A percentile compares a stretch with the other conserved stretches of the same genome.
These are phyloP conservation scores for Tachyglossus aculeatus DNA, from an alignment of 2,797 vertebrate species.

Conservation along the genomic window DNA sequence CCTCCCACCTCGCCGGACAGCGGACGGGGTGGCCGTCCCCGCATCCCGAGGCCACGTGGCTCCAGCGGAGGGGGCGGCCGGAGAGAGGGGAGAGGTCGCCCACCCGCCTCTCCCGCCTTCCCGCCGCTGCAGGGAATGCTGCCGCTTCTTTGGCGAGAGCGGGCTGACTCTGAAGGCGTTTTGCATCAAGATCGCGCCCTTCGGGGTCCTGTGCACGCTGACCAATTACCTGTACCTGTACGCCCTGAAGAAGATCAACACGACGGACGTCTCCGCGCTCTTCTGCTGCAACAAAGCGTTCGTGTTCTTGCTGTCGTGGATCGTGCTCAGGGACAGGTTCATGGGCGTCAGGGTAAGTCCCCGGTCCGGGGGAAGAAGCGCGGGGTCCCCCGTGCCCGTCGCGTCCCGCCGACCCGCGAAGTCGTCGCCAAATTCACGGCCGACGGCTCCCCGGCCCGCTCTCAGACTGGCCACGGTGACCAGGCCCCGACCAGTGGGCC, in stretches of 20 bases:
- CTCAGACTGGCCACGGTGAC: neutral
- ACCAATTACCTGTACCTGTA: slow-evolving; percentile 99
- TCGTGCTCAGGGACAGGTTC: slow-evolving; percentile 96
- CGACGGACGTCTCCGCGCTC: slow-evolving; percentile 93
- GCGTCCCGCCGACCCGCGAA: too few species aligned
- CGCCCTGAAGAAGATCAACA: slow-evolving; percentile 97
- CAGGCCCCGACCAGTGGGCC: neutral
- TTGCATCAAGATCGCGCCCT: slow-evolving; percentile 92
- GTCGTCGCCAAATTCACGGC: too few species aligned
- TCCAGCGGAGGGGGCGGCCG: too few species aligned
- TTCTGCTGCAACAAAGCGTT: slow-evolving; percentile 99
- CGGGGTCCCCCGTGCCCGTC: too few species aligned
- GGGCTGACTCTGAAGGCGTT: slow-evolving; percentile 93
- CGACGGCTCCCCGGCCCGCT: too few species aligned
- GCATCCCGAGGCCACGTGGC: too few species aligned
- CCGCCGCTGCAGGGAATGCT: slow-evolving; percentile 89
- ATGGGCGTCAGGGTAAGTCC: slow-evolving; percentile 97
- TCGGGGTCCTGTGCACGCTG: slow-evolving; percentile 96
- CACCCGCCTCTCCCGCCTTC: slow-evolving; percentile 67
- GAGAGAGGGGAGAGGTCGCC: slow-evolving; percentile 43
- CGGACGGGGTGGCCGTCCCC: too few species aligned
- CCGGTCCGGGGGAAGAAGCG: neutral
- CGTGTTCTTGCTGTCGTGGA: slow-evolving; percentile 98
- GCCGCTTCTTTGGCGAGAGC: slow-evolving; percentile 92
- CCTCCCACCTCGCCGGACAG: too few species aligned